Base-by-base conservation (phyloP, 2,888 invertebrate genomes). In the Cordilura impudica region DNA sequence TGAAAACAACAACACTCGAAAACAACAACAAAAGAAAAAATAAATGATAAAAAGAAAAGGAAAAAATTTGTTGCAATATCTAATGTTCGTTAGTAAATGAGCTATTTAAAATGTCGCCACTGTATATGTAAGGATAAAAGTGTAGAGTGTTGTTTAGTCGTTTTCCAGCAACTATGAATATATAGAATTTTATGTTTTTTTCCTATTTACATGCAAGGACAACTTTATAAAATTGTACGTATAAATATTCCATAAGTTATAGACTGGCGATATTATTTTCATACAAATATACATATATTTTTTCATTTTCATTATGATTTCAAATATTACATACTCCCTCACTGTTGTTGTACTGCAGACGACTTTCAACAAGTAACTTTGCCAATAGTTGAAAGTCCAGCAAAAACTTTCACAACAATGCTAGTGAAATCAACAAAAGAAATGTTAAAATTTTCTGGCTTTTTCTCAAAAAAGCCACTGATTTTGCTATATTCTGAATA, bases 321-420 rank as follows among this genome's bases (percentile, higher is more conserved):
- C 2, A 43, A 14, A 60, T 26, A 19, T 49, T 19, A 19, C 14
- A 29, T 29, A 29, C 60, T 61, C 10, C 54, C 23, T 4, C 51
- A 19, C 19, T 45, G 8, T 35, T 47, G 14, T 31, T 12, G 7
- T 63, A 56, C 29, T 65, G 56, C 56, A 65, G 26, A 56, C 47
- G 43, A 49, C 26, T 73, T 66, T 73, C 58, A 73, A 73, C 73
- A 73, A 73, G 73, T 73, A 18, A 61, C 45, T 16, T 4, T 21
- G 23, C 21, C 7, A n/a, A n/a, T n/a, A n/a, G n/a, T n/a, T n/a
- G n/a, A 56, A 31, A 54, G 29, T 12, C 31, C 51, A 43, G 39
- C 7, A 65, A 31, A 16, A 31, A 10, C 8, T 31, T 10, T 31
- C 12, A 31, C 1, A 31, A 31, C 10, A 31, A 31, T n/a, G n/a